Percentiles rank a stretch among this genome's conserved stretches.
phyloP scores from a whole-genome alignment of 2,113 vertebrate genomes.

The Microtus ochrogaster region DNA sequence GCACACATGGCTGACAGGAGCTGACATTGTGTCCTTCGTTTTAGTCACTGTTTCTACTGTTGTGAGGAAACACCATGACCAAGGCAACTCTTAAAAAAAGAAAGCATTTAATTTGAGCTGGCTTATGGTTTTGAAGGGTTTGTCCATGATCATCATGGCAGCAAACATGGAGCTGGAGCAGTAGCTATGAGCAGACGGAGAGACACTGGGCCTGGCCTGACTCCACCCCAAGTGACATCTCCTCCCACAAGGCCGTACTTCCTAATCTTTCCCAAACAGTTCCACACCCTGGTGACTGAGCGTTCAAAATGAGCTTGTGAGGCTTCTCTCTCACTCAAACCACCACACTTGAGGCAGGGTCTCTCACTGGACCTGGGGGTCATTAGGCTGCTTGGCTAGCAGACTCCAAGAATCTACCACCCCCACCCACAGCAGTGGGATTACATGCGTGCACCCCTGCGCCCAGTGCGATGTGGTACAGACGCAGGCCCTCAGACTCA shows the following conservation, averaged over 20 bases:
- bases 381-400: not conserved
- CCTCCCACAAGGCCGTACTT: not conserved
- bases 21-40: not conserved
- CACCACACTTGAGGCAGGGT: not conserved
- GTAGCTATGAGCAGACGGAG: not conserved
- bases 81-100: not conserved
- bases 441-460: not conserved
- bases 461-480: not conserved
- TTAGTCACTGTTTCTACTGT: not conserved
- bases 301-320: not conserved
- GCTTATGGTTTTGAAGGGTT: not conserved
- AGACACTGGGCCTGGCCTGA: not conserved
- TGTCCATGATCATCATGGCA: not conserved
- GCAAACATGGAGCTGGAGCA: not conserved
- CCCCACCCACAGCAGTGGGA: not conserved
- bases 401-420: not conserved
- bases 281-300: not conserved
- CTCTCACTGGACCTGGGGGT: not conserved
- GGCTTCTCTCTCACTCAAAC: not conserved
- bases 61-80: not conserved
- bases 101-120: not conserved
- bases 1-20: not conserved
- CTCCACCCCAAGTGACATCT: not conserved
- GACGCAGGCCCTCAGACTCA: too few relatives aligned
- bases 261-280: not conserved